Conservation (phyloP, 30 jellyfish, hydroid and myxozoan genomes). For the Chironex yamaguchii region DNA sequence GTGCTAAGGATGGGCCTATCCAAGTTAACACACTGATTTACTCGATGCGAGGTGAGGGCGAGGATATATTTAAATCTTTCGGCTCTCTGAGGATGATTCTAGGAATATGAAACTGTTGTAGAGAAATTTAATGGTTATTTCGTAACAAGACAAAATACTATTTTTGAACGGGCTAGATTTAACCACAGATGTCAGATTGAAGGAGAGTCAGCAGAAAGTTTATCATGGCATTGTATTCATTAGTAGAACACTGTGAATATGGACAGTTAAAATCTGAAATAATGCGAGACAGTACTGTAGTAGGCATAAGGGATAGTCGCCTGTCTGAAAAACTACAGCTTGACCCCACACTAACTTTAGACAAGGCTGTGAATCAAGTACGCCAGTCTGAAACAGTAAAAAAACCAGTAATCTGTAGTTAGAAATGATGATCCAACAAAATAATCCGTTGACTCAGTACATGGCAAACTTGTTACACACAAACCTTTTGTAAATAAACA, state of each 20-base stretch:
- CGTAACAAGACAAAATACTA: constrained; percentile 5
- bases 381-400: constrained; percentile 36
- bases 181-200: constrained; percentile 7
- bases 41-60: constrained; percentile 28
- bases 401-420: constrained; percentile 27
- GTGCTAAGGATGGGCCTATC: constrained; percentile 1
- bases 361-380: constrained; percentile 35
- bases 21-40: constrained; percentile 36
- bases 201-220: constrained; percentile 56
- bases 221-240: constrained; percentile 1
- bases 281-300: constrained; percentile 53
- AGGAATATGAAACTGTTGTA: constrained; percentile 4
- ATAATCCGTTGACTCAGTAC: neutral
- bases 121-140: constrained; percentile 8
- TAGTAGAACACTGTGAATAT: constrained; percentile 30
- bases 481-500: neutral
- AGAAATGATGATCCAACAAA: neutral
- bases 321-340: constrained; percentile 40
- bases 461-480: neutral
- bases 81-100: too few species aligned
- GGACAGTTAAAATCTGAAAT: constrained; percentile 15
- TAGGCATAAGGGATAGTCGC: constrained; percentile 36
- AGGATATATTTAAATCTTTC: neutral
- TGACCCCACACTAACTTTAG: constrained; percentile 38
- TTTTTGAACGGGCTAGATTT: constrained; percentile 30